Base-by-base conservation (phyloP, 92 coral and sea anemone genomes). In the Epizoanthus ramosus region DNA sequence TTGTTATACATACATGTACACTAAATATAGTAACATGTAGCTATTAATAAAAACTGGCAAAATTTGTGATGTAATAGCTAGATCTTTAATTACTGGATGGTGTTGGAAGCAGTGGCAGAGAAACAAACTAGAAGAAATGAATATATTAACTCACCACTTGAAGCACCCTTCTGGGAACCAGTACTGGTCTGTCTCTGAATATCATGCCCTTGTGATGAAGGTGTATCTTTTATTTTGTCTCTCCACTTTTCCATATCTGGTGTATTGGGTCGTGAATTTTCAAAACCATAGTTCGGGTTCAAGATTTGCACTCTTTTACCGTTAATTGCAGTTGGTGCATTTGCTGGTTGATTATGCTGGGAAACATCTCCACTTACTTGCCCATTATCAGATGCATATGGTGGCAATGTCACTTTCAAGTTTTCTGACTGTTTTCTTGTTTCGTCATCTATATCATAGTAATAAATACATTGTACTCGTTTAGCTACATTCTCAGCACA, bases 181-280 rank as follows among this genome's bases (percentile, higher is more conserved):
- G 63, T 73, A 39, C 79, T 73, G 31, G 5, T 50, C 63, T 73
- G 79, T 52, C 79, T 73, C 63, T 52, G 28, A 13, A 73, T 22
- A 17, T 53, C 17, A 3, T 7, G 21, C 18, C 43, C 43, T 14
- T 33, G 47, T 8, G 47, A 41, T n/a, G 3, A 15, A 10, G 33
- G 71, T 13, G 45, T 15, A 15, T 18, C 47, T n/a, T 66, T 18
- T 18, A 41, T 19, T 15, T 66, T 19, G 7, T 28, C 47, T 19
- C 47, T 66, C 18, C 47, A 15, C 22, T 66, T 19, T 41, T 71
- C 2, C 8, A 71, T 1, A 6, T 71, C 57, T 41, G 75, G 75
- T 24, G 75, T 71, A n/a, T 47, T 13, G 3, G 71, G 71, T 31
- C 16, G 10, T 31, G 71, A 66, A 17, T 13, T 7, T 28, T 14